These are phyloP conservation scores for Thalassarche chlororhynchos DNA, from an alignment of 2,113 vertebrate species.

Conservation along the genomic window DNA sequence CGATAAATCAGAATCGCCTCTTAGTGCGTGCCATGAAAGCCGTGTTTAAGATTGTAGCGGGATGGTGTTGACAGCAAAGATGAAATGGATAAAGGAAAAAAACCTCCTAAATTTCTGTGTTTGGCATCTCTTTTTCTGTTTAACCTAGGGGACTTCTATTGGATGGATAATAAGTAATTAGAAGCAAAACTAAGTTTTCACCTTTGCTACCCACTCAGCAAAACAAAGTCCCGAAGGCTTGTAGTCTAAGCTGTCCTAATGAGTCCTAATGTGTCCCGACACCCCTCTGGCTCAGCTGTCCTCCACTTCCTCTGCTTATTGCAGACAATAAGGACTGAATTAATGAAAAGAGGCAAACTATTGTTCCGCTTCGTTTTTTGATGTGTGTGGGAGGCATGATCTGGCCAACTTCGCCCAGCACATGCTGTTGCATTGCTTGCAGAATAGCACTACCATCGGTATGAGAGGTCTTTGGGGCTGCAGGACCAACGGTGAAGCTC, in stretches of 20 bases:
- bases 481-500: background rate
- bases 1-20: background rate
- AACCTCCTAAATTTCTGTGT: background rate
- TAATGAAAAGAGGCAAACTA: background rate
- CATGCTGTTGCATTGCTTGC: background rate
- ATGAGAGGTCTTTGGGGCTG: background rate
- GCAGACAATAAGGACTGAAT: background rate
- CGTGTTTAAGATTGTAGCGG: background rate
- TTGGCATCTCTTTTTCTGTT: background rate
- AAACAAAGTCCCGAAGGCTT: background rate
- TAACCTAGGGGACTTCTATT: background rate
- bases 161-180: background rate
- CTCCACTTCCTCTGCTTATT: fast-evolving
- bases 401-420: background rate
- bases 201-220: background rate
- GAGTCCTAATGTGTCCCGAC: background rate
- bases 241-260: background rate
- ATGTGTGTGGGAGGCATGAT: background rate
- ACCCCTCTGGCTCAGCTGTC: background rate
- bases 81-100: background rate
- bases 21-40: fast-evolving
- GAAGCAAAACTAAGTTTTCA: background rate
- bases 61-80: background rate
- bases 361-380: background rate
- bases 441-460: fast-evolving